A percentile compares a stretch with the other conserved stretches of the same genome.
Conservation (phyloP, 2,797 vertebrate species). For the Adelosebastes latens region DNA sequence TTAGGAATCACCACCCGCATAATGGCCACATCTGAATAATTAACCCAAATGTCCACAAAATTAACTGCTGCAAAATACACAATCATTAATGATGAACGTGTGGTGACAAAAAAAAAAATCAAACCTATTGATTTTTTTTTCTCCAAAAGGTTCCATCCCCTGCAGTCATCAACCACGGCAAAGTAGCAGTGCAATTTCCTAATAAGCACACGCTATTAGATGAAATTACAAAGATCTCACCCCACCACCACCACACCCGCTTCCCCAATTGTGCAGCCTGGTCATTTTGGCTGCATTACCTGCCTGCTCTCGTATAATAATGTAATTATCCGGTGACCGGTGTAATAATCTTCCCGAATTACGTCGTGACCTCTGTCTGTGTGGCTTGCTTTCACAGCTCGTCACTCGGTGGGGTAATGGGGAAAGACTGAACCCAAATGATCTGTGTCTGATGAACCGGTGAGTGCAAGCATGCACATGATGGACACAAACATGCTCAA, state of each 20-base stretch:
- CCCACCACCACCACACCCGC: background rate
- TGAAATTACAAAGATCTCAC: constrained; percentile 66
- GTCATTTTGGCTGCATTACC: constrained; percentile 74
- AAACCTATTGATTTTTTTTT: constrained; percentile 49
- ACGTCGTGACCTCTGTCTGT: constrained; percentile 66
- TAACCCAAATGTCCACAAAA: background rate
- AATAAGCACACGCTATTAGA: constrained; percentile 64
- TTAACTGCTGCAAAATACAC: background rate
- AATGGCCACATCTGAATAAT: background rate
- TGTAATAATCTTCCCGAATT: constrained; percentile 71
- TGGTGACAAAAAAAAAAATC: constrained; percentile 1
- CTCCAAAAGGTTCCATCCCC: constrained; percentile 27
- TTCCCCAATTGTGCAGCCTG: constrained; percentile 59
- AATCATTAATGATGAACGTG: constrained; percentile 20
- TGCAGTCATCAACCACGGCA: constrained; percentile 33
- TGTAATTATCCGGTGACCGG: constrained; percentile 73
- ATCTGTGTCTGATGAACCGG: constrained; percentile 61
- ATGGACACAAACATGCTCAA: constrained; percentile 52
- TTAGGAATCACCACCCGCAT: background rate
- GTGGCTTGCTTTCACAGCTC: constrained; percentile 63
- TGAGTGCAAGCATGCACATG: constrained; percentile 43
- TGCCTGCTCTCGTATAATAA: constrained; percentile 73
- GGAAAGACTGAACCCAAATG: constrained; percentile 65
- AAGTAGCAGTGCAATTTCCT: constrained; percentile 57
- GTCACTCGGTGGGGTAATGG: constrained; percentile 61